Conservation (phyloP, 2,888 invertebrate species). For the Drosophila kanekoi region DNA sequence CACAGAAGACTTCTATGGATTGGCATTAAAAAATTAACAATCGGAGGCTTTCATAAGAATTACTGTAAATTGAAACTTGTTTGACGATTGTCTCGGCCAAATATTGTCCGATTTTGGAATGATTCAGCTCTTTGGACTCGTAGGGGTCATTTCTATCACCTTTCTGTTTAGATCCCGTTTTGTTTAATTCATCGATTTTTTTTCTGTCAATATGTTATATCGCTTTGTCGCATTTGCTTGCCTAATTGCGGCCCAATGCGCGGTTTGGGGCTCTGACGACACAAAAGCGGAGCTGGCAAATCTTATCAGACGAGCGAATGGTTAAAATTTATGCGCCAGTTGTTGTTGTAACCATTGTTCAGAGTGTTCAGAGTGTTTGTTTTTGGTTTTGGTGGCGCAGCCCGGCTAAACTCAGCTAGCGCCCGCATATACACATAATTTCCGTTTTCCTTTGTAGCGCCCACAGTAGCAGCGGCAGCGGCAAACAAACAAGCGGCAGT, state of each 20-base stretch:
- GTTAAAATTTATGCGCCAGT: slow-evolving; percentile 64
- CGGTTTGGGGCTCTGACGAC: slow-evolving; percentile 20
- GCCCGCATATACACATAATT: slow-evolving; percentile 76
- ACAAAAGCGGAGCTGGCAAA: slow-evolving; percentile 47
- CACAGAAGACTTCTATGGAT: too few species aligned
- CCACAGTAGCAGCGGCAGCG: slow-evolving; percentile 46
- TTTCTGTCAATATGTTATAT: slow-evolving; percentile 31
- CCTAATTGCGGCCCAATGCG: slow-evolving; percentile 40
- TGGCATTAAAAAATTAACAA: too few species aligned
- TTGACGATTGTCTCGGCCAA: too few species aligned
- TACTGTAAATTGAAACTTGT: too few species aligned
- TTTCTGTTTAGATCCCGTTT: neutral
- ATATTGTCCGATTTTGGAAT: too few species aligned
- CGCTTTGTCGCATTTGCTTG: slow-evolving; percentile 30
- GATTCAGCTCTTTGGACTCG: too few species aligned
- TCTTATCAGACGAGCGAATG: slow-evolving; percentile 48
- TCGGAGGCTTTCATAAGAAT: too few species aligned
- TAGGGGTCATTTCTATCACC: too few species aligned
- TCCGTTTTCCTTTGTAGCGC: slow-evolving; percentile 77
- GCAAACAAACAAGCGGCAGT: slow-evolving; percentile 72
- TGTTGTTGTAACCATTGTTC: slow-evolving; percentile 31
- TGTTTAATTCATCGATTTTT: neutral
- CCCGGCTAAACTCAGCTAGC: slow-evolving; percentile 60
- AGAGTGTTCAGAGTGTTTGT: slow-evolving; percentile 21
- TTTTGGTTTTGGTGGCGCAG: slow-evolving; percentile 33